A percentile compares a stretch with the other conserved stretches of the same genome.
Evolutionary conservation across 2,888 invertebrate species (phyloP).

Genomic region (Drosophila phalerata): DNA sequence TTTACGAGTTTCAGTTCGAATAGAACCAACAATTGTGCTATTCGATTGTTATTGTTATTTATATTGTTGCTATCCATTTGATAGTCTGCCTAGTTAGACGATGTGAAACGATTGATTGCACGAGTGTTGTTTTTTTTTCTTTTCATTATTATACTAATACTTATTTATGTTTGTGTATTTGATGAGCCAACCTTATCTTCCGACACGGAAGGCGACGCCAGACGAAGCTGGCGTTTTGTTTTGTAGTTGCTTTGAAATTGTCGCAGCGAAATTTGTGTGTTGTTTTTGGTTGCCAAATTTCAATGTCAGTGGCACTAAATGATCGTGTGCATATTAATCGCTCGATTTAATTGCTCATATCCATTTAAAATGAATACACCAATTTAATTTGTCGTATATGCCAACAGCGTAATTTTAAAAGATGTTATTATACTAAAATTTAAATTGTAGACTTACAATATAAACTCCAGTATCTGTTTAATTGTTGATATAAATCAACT

Average conservation of each 20-base stretch:
- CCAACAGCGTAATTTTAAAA: conserved; percentile 1
- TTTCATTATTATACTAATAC: conserved; percentile 20
- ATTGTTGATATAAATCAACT: not conserved
- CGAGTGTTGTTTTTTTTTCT: conserved; percentile 19
- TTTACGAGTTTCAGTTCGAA: conserved; percentile 6
- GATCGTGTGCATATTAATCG: conserved; percentile 67
- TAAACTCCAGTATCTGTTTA: not conserved
- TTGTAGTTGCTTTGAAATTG: conserved; percentile 49
- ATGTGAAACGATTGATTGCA: conserved; percentile 23
- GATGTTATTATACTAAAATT: not conserved
- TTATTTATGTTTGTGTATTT: conserved; percentile 31
- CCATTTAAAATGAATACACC: conserved; percentile 11
- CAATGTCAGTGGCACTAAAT: conserved; percentile 73
- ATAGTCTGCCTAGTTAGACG: conserved; percentile 29
- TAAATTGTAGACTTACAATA: not conserved
- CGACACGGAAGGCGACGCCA: conserved; percentile 75
- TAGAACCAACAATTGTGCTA: conserved; percentile 19
- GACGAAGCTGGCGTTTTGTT: conserved; percentile 32
- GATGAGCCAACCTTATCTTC: conserved; percentile 62
- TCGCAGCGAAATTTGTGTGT: conserved; percentile 63
- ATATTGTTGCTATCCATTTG: conserved; percentile 16
- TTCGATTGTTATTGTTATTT: conserved; percentile 21
- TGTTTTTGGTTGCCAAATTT: conserved; percentile 63
- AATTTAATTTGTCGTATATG: not conserved
- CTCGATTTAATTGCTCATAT: conserved; percentile 24